Percentiles rank a stretch among this genome's conserved stretches.
These are phyloP conservation scores for Arnoldichthys spilopterus DNA, from an alignment of 2,797 vertebrate genomes.

Conservation along the genomic window DNA sequence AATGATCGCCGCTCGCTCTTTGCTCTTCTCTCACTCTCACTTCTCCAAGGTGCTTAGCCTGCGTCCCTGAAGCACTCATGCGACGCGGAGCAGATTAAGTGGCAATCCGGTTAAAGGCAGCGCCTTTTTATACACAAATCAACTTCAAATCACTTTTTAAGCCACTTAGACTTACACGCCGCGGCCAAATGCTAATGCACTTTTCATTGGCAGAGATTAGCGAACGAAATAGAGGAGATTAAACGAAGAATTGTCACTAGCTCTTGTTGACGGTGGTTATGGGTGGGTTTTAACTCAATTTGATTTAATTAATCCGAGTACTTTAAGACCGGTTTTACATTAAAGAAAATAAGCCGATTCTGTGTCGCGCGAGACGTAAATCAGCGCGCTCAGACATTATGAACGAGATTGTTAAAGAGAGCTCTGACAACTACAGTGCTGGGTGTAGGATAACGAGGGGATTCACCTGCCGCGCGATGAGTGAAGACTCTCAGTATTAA, in stretches of 20 bases:
- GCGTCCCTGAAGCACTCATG: conserved; percentile 87
- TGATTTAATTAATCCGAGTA: conserved; percentile 66
- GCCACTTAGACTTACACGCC: conserved; percentile 89
- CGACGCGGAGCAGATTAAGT: conserved; percentile 87
- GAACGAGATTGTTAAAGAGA: conserved; percentile 55
- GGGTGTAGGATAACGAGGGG: no score
- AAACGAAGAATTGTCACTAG: conserved; percentile 80
- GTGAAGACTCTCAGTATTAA: no score
- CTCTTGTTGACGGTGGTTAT: conserved; percentile 71
- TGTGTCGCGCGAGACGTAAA: neutral
- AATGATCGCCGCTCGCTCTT: conserved; percentile 79
- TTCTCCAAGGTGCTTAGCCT: conserved; percentile 83
- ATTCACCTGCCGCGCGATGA: no score
- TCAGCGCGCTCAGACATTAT: conserved; percentile 16
- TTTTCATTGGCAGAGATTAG: conserved; percentile 84
- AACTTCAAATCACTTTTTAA: conserved; percentile 92
- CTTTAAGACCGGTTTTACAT: conserved; percentile 30
- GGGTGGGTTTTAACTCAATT: conserved; percentile 81
- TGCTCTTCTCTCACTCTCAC: conserved; percentile 63
- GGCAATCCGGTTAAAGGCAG: conserved; percentile 87
- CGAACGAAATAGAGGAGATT: conserved; percentile 77
- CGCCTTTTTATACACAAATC: conserved; percentile 90
- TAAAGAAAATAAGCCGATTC: conserved; percentile 46
- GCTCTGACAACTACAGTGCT: conserved; percentile 27
- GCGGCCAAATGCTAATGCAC: conserved; percentile 87